Conservation (phyloP, 2,797 vertebrate species). For the Diplodus sargus region DNA sequence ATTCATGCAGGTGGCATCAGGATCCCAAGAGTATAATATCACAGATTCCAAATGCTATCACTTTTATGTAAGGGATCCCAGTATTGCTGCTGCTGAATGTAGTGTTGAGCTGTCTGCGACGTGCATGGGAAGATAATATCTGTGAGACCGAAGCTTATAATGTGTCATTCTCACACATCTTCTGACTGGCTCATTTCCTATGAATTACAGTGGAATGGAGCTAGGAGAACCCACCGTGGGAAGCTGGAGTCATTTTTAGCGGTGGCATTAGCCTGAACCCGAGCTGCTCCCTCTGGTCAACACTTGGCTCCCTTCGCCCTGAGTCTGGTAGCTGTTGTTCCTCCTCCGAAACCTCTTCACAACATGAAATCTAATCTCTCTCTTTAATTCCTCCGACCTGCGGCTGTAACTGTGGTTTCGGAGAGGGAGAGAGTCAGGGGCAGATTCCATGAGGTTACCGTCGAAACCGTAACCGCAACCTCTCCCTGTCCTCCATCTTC, state of each 20-base stretch:
- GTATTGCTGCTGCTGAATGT: neutral
- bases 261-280: conserved; percentile 32
- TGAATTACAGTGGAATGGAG: conserved; percentile 6
- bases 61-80: neutral
- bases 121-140: conserved; percentile 15
- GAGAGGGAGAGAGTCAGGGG: conserved; percentile 27
- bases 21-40: neutral
- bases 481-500: conserved; percentile 51
- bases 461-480: conserved; percentile 55
- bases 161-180: conserved; percentile 15
- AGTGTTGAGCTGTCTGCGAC: neutral
- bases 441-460: conserved; percentile 55
- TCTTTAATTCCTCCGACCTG: conserved; percentile 50
- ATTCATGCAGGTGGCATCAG: neutral
- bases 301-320: neutral
- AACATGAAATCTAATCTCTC: conserved; percentile 62
- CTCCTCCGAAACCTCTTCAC: conserved; percentile 41
- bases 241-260: conserved; percentile 30
- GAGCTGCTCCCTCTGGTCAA: conserved; percentile 43
- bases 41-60: neutral
- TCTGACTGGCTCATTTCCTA: conserved; percentile 21
- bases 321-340: conserved; percentile 16
- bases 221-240: neutral
- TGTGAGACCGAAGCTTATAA: neutral
- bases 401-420: conserved; percentile 58